Conservation (phyloP, 2,113 vertebrate species). For the Apodemus sylvaticus region DNA sequence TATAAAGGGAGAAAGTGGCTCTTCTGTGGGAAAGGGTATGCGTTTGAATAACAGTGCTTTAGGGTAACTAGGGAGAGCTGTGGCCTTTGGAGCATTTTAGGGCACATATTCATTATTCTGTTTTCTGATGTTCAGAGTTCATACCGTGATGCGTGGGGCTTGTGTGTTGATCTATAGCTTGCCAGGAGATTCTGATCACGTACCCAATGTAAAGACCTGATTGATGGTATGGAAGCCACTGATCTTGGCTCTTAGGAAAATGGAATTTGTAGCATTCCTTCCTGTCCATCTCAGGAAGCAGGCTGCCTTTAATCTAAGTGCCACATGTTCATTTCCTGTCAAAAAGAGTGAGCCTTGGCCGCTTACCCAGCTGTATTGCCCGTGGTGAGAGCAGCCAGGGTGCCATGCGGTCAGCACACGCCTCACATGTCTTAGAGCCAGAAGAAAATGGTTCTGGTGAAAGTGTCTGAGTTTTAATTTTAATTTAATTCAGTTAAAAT, state of each 20-base stretch:
- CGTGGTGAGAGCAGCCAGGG: constrained; percentile 71
- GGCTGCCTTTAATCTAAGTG: constrained; percentile 87
- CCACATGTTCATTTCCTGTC: constrained; percentile 87
- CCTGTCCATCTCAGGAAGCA: constrained; percentile 86
- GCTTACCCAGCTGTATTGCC: constrained; percentile 84
- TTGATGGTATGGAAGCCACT: neutral
- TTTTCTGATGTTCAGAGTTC: constrained; percentile 80
- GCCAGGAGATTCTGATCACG: constrained; percentile 79
- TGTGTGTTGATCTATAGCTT: constrained; percentile 79
- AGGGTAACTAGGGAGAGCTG: constrained; percentile 18
- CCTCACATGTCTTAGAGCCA: constrained; percentile 68
- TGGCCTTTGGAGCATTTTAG: constrained; percentile 48
- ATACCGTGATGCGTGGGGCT: constrained; percentile 73
- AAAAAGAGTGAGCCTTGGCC: constrained; percentile 86
- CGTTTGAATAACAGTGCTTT: constrained; percentile 9
- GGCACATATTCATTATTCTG: constrained; percentile 86
- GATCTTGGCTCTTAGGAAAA: constrained; percentile 86
- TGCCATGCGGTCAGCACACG: constrained; percentile 78
- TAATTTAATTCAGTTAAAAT: neutral
- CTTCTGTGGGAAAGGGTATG: constrained; percentile 51
- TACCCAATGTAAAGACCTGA: constrained; percentile 79
- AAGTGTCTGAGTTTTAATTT: neutral
- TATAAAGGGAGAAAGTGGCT: constrained; percentile 37
- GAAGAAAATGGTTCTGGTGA: neutral
- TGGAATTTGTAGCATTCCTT: constrained; percentile 84